Base-by-base conservation (phyloP, 2,797 vertebrate species). In the Myripristis murdjan region DNA sequence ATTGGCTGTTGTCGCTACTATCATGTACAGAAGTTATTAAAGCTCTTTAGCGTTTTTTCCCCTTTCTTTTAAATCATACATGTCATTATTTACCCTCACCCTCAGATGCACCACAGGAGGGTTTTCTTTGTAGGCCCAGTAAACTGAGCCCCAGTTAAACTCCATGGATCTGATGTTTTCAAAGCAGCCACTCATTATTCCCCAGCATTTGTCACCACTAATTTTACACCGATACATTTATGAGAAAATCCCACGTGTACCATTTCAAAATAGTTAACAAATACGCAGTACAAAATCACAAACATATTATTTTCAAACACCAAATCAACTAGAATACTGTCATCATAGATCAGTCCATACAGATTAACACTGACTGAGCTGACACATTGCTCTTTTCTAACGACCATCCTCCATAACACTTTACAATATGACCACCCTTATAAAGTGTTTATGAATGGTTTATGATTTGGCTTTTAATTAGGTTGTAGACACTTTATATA, bases 211-310 rank as follows among this genome's bases (percentile, higher is more conserved):
- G 66, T 5, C 16, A 70, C 54, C 60, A 68, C 67, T n/a, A 66
- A 57, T 24, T 53, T 78, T 15, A 77, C 62, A 56, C 22, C n/a
- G 28, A 67, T 12, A 63, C 11, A 73, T 53, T 65, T 78, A 8
- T 46, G 49, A 68, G 41, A 58, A 31, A 28, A 31, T 73, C 39
- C 16, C 11, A 68, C 23, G 72, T 73, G 31, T 59, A 41, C 65
- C 3, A 68, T 26, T 39, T 61, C 49, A 64, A 28, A 24, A 64
- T 24, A 76, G 6, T 59, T 41, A 31, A 20, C 35, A 69, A 81
- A 78, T 22, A 70, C 47, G 16, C 39, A 64, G 62, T 35, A 68
- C 33, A 64, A 83, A 81, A 72, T 52, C 58, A 83, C 59, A 70
- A 46, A 60, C 60, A 62, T 49, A 43, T 65, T 41, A 8, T 2